phyloP scores from a whole-genome alignment of 2,113 vertebrate species.

The Crotalus helleri region DNA sequence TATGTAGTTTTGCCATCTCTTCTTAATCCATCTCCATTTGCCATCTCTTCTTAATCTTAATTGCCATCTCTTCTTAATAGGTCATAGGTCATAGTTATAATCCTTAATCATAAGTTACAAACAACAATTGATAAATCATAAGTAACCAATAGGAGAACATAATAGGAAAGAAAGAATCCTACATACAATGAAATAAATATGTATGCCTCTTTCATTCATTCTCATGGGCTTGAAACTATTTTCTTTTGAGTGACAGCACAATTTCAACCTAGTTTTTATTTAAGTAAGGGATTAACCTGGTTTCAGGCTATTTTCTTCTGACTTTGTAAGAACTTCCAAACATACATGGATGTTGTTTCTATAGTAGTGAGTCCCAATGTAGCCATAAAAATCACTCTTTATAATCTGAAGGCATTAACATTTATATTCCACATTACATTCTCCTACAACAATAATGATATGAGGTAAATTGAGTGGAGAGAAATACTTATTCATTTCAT shows the following conservation, averaged over 20 bases:
- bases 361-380: not conserved
- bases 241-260: not conserved
- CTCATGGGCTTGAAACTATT: not conserved
- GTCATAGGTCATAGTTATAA: no score
- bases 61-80: no score
- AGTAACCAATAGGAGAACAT: no score
- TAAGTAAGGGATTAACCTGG: not conserved
- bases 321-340: not conserved
- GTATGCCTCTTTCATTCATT: not conserved
- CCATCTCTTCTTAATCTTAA: no score
- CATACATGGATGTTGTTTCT: not conserved
- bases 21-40: no score
- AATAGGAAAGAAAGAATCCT: not conserved
- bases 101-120: no score
- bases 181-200: not conserved
- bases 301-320: not conserved
- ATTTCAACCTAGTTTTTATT: not conserved
- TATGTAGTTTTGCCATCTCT: no score
- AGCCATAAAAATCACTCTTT: not conserved
- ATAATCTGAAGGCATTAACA: not conserved
- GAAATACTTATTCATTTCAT: not conserved
- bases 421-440: not conserved
- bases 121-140: no score
- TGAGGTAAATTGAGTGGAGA: not conserved
- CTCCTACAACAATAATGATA: not conserved